Evolutionary conservation across 2,113 vertebrate genomes (phyloP), one percentile per base, ranked within the genome.

Genomic region (Mystacornis crossleyi): DNA sequence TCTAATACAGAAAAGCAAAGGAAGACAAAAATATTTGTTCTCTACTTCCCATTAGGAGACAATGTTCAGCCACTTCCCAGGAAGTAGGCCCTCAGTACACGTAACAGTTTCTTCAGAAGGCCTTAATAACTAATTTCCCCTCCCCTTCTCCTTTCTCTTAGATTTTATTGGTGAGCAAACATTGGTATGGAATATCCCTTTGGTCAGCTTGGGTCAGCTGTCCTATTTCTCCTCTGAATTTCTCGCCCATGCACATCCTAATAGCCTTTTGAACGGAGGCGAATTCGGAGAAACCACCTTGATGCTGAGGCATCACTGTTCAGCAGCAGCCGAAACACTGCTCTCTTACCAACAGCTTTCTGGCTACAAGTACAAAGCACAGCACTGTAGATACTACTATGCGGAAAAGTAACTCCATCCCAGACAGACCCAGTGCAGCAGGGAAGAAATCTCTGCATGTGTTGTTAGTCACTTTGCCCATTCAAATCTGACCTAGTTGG

Each of bases 41-140:
- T 50, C 9, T 57, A 50, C 26, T 73, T 65, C 18, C 23, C 18
- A 43, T 50, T 36, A 19, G 36, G 15, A 66, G 36, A 28, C 4
- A 10, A 24, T 24, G 12, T n/a, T 58, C 43, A 66, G 23, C 28
- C 33, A 28, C 15, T 58, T 43, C 12, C 26, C 23, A 18, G 25
- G 42, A 81, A 50, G 21, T 0, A 57, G 31, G 7, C 10, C 9
- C 18, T 72, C 33, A 50, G 21, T 33, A 33, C 0, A 0, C 20
- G 4, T 8, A 36, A 31, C 0, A 0, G 9, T 28, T 43, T 25
- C 23, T 73, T 65, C 58, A 58, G 36, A 57, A 50, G 18, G 53
- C 12, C 36, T 50, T 65, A 16, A 18, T 31, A 33, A 42, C 0
- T 0, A 88, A 65, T 1, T 0, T 16, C 8, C 14, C 11, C 25